Evolutionary conservation across 2,888 invertebrate species (phyloP).

Genomic region (Lomographa bimaculata): DNA sequence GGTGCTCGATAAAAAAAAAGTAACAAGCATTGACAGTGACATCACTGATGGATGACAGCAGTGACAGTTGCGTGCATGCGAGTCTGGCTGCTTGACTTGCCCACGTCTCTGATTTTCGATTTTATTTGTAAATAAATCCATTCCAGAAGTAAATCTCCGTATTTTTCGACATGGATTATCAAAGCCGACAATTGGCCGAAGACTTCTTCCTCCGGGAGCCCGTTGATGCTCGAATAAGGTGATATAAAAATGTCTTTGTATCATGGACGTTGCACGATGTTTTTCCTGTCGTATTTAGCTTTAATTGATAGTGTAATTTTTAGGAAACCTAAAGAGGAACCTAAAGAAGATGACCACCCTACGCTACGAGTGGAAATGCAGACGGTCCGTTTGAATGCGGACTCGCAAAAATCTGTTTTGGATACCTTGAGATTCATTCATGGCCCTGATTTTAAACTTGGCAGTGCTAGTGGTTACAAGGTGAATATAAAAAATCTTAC

Average conservation of each 20-base stretch:
- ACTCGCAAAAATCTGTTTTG: slow-evolving; percentile 88
- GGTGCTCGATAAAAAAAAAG: too few relatives aligned
- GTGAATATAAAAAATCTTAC: too few relatives aligned
- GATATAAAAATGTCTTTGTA: not conserved
- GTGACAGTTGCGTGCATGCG: slow-evolving; percentile 1
- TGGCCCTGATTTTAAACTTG: slow-evolving; percentile 86
- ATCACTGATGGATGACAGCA: too few relatives aligned
- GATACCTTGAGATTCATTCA: slow-evolving; percentile 89
- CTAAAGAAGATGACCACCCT: slow-evolving; percentile 73
- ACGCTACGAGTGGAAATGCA: slow-evolving; percentile 90
- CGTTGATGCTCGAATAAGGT: slow-evolving; percentile 85
- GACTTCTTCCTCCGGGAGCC: slow-evolving; percentile 86
- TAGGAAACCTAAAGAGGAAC: slow-evolving; percentile 70
- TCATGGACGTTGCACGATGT: slow-evolving; percentile 32
- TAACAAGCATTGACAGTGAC: too few relatives aligned
- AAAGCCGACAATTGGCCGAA: slow-evolving; percentile 82
- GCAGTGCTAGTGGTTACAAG: slow-evolving; percentile 83
- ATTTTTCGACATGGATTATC: slow-evolving; percentile 77
- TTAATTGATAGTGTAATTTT: slow-evolving; percentile 24
- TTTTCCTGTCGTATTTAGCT: slow-evolving; percentile 22
- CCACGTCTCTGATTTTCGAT: too few relatives aligned
- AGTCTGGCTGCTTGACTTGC: too few relatives aligned
- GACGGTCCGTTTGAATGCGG: slow-evolving; percentile 86
- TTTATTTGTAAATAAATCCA: slow-evolving; percentile 4
- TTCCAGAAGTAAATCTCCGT: slow-evolving; percentile 20